Evolutionary conservation across 2,797 vertebrate species (phyloP), one percentile per base, ranked within the genome.

Genomic region (Acipenser transmontanus): DNA sequence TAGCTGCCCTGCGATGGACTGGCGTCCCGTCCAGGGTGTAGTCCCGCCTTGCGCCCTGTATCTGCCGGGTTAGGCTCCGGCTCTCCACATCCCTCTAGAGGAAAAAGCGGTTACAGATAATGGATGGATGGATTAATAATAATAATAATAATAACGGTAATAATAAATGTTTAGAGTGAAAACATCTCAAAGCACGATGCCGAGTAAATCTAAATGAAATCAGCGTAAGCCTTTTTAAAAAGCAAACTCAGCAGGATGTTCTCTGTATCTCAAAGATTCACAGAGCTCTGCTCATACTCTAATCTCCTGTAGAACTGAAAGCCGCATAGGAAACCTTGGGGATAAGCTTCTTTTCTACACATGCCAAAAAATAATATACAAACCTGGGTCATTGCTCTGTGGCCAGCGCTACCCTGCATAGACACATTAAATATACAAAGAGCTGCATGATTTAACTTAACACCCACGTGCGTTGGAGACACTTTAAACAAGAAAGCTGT

Each of bases 131-230:
- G 76, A 85, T 79, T 61, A 86, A 78, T 82, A 80, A 86, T 84
- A 81, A 82, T 72, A 73, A 78, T 17, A 17, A 17, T 17, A 17
- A 17, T 17, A 64, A 57, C 75, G 75, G 74, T 79, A 73, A 50
- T 62, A 72, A 74, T 70, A 76, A 17, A 17, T 34, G 20, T 34
- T 75, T 70, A 76, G 20, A 34, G 20, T 34, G 20, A 34, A 4
- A 34, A 34, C 20, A 34, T 34, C 20, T 34, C 20, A 34, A 34
- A 34, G 1, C 20, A 69, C 73, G 69, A 82, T 65, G 70, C 70
- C 70, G 66, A 70, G 71, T 70, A 73, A 72, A 80, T 82, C 78
- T 79, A 84, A 83, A 85, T 84, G 69, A 80, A 83, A 80, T 69
- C n/a, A n/a, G 50, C n/a, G 8, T 50, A 70, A 63, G 65, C 34